Base-by-base conservation (phyloP, 2,113 vertebrate species). In the Ptyas mucosa region DNA sequence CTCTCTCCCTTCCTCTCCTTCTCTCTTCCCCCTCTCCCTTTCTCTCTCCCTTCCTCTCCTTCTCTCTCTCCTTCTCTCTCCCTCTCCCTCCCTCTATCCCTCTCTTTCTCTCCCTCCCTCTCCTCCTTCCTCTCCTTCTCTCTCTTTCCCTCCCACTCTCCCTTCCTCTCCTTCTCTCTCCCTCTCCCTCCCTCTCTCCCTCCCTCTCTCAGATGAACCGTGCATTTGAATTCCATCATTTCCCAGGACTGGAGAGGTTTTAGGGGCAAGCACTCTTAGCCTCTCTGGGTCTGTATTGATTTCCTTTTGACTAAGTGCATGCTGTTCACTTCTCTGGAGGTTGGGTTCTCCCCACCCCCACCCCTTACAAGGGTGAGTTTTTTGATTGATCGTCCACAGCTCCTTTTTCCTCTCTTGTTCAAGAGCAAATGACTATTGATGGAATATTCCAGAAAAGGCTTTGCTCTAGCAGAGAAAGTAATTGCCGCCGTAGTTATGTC, bases 401-500 rank as follows among this genome's bases (percentile, higher is more conserved):
- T 93, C 57, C 39, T 94, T 94, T 87, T 92, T 7, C n/a, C 39
- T 75, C 75, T 90, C 87, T 75, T 49, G 88, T 95, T 11, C 90
- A 55, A 91, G 92, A 88, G 89, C 55, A 92, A 93, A 57, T 89
- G 94, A 61, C 58, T 94, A 57, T 88, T 52, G 91, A 75, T 93
- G 89, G 86, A 92, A 11, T n/a, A 12, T 91, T 95, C 61, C 92
- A 91, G 89, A 93, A 95, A 91, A 5, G 69, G 86, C 93, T 91
- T 43, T 95, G 92, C 34, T 75, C 23, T 11, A 20, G 88, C 0
- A 0, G 91, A 24, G n/a, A 52, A 52, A 88, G 89, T 69, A 64
- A 57, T 93, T 46, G 75, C 64, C 89, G 10, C 90, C 88, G 53
- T 89, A 85, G 39, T 75, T 91, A 12, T 93, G 85, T 5, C 89